Evolutionary conservation across 2,113 vertebrate genomes (phyloP).

Genomic region (Thalassarche chlororhynchos): DNA sequence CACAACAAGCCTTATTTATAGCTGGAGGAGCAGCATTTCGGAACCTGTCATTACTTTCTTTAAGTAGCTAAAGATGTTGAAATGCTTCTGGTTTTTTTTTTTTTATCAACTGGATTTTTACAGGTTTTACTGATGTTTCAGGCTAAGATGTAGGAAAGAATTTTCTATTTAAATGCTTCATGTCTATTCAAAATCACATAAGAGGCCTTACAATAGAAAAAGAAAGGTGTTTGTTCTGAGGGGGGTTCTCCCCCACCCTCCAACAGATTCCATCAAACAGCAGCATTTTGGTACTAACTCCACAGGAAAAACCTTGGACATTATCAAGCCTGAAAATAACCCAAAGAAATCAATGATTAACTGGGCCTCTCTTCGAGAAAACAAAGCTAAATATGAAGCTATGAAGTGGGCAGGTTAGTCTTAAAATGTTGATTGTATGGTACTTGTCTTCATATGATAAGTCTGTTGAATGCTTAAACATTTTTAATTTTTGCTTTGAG

Average conservation of each 20-base stretch:
- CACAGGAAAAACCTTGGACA: neutral
- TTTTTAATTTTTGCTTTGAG: neutral
- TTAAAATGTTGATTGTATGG: neutral
- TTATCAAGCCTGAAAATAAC: neutral
- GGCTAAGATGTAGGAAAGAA: neutral
- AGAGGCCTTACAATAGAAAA: neutral
- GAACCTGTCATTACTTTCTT: neutral
- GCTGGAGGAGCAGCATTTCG: neutral
- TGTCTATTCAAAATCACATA: neutral
- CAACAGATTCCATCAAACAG: neutral
- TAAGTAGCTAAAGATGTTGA: neutral
- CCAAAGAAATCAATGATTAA: constrained; percentile 71
- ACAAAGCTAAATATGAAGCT: constrained; percentile 83
- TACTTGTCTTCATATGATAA: neutral
- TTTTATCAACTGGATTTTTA: neutral
- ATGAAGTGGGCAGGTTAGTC: constrained; percentile 93
- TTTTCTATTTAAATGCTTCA: neutral
- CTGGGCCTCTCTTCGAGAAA: constrained; percentile 85
- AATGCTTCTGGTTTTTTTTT: neutral
- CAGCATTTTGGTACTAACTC: neutral
- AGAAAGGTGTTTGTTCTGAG: neutral
- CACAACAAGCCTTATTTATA: neutral
- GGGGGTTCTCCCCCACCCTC: neutral
- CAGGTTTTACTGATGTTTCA: neutral
- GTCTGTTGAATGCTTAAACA: neutral